A percentile compares a stretch with the other conserved stretches of the same genome.
Evolutionary conservation across 2,113 vertebrate genomes (phyloP).

Genomic region (Coreoperca whiteheadi): DNA sequence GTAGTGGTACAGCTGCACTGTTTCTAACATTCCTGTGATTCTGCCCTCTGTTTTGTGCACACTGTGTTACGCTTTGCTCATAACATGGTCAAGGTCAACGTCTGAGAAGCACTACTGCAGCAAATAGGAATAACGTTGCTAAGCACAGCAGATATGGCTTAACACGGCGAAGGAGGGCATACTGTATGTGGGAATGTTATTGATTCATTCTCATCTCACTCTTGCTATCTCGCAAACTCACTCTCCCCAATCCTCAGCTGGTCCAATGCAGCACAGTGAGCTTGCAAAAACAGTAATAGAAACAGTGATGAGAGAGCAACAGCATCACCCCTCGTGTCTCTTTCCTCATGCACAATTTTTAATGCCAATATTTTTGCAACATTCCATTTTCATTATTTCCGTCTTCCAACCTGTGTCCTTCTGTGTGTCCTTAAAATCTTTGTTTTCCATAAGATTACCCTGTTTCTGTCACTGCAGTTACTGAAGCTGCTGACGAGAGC

Average conservation of each 20-base stretch:
- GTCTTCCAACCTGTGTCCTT: too few relatives aligned
- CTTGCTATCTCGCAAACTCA: slow-evolving; percentile 14
- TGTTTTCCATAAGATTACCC: background rate
- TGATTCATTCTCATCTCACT: slow-evolving; percentile 40
- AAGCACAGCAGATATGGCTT: background rate
- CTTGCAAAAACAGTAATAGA: slow-evolving; percentile 60
- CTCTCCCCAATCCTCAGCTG: slow-evolving; percentile 31
- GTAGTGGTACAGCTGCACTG: background rate
- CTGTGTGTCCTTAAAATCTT: background rate
- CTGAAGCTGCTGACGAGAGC: slow-evolving; percentile 6
- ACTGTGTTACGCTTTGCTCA: slow-evolving; percentile 22
- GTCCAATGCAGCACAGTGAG: slow-evolving; percentile 68
- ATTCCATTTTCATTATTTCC: background rate
- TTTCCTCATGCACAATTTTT: background rate
- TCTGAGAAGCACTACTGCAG: slow-evolving; percentile 45
- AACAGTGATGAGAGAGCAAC: slow-evolving; percentile 18
- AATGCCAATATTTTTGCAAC: background rate
- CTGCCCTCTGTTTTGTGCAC: slow-evolving; percentile 12
- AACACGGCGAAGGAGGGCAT: slow-evolving; percentile 6
- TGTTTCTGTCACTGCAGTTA: background rate
- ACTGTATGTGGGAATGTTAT: slow-evolving; percentile 40
- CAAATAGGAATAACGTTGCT: slow-evolving; percentile 21
- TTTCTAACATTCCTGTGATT: background rate
- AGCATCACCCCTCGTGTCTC: background rate
- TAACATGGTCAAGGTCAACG: slow-evolving; percentile 64